Evolutionary conservation across 1,140 invertebrate genomes (phyloP).

Genomic region (Ceratosolen fusciceps): DNA sequence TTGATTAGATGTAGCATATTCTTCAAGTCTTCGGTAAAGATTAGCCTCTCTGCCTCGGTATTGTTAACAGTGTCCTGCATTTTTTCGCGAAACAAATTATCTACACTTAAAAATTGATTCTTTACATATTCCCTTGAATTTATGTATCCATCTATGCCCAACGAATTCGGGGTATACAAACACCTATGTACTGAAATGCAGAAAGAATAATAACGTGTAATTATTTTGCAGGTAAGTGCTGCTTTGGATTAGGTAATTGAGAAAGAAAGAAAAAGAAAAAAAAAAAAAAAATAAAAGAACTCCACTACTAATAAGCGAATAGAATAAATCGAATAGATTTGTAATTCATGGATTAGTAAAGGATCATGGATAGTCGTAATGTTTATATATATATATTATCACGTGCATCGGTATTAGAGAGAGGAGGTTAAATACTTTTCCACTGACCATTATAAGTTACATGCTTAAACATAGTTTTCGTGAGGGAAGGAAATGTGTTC

Average conservation of each 20-base stretch:
- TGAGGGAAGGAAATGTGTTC: conserved; percentile 33
- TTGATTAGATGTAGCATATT: conserved; percentile 82
- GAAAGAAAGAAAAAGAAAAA: no score
- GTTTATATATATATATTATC: no score
- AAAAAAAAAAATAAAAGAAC: no score
- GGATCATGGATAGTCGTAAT: no score
- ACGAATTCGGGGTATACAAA: conserved; percentile 71
- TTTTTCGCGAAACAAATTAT: conserved; percentile 77
- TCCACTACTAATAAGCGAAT: no score
- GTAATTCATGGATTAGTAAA: no score
- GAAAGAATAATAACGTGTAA: neutral
- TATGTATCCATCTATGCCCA: conserved; percentile 77
- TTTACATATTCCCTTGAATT: conserved; percentile 70
- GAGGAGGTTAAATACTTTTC: conserved; percentile 43
- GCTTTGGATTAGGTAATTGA: no score
- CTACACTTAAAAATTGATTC: conserved; percentile 74
- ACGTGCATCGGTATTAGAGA: neutral
- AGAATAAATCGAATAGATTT: no score
- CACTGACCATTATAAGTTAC: conserved; percentile 43
- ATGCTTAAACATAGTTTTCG: conserved; percentile 24
- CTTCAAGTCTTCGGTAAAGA: conserved; percentile 90
- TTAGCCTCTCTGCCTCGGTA: conserved; percentile 74
- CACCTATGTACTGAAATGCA: conserved; percentile 56
- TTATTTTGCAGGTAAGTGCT: no score
- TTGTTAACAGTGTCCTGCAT: conserved; percentile 76